Conservation (phyloP, 2,113 vertebrate genomes). For the Chitala chitala region DNA sequence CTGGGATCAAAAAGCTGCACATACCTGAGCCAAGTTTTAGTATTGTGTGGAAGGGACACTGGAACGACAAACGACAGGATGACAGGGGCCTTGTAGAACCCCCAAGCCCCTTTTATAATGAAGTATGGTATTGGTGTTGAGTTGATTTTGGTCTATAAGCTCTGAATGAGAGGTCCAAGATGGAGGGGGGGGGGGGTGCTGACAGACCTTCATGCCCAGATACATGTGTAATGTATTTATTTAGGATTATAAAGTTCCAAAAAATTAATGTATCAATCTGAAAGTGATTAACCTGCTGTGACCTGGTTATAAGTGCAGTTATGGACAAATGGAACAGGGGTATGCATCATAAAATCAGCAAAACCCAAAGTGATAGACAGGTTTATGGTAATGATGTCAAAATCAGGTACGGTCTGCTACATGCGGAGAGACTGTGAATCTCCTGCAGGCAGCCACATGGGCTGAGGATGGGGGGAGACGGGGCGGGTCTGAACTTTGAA, state of each 20-base stretch:
- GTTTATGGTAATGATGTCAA: slow-evolving; percentile 8
- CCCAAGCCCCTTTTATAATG: background rate
- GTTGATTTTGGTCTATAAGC: too few relatives aligned
- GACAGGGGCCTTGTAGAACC: background rate
- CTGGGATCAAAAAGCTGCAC: background rate
- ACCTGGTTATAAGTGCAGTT: background rate
- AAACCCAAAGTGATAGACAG: background rate
- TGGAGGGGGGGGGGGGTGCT: too few relatives aligned
- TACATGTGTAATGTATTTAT: slow-evolving; percentile 8
- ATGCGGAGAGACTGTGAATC: too few relatives aligned
- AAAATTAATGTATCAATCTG: background rate
- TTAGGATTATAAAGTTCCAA: slow-evolving; percentile 1
- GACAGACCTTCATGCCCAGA: background rate
- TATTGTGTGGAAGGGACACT: too few relatives aligned
- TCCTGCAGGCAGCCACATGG: too few relatives aligned
- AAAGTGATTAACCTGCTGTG: slow-evolving; percentile 1
- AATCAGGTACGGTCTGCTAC: background rate
- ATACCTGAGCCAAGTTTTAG: background rate
- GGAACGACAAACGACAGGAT: background rate
- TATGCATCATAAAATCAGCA: background rate
- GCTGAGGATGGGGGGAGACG: too few relatives aligned
- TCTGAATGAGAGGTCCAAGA: too few relatives aligned
- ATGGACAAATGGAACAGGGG: slow-evolving; percentile 7
- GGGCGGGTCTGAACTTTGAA: too few relatives aligned
- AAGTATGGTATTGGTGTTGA: too few relatives aligned